phyloP scores from a whole-genome alignment of 2,888 invertebrate genomes.

The Acanthosepion esculentum region DNA sequence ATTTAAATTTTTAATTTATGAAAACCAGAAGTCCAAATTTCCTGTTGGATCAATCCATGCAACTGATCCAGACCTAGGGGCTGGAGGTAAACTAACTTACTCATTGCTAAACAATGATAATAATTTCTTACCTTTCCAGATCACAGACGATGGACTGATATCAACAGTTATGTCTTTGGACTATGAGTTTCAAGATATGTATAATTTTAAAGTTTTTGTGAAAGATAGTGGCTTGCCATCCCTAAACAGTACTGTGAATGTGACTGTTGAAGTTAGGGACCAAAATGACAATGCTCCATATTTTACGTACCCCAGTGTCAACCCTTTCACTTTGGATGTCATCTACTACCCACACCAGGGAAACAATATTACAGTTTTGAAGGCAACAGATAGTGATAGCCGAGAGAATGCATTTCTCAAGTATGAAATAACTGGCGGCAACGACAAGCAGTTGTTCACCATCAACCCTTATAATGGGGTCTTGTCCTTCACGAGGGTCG shows the following conservation, averaged over 20 bases:
- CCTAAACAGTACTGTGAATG: background rate
- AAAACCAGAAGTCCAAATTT: slow-evolving; percentile 17
- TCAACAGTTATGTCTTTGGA: slow-evolving; percentile 33
- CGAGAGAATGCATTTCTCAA: background rate
- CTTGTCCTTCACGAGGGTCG: slow-evolving; percentile 33
- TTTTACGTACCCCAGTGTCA: background rate
- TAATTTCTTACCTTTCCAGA: slow-evolving; percentile 33
- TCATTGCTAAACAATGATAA: background rate
- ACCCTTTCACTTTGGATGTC: background rate
- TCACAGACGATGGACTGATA: background rate
- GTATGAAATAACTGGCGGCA: background rate
- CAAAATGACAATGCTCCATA: background rate
- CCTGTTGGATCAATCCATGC: slow-evolving; percentile 9
- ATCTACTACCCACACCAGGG: slow-evolving; percentile 33
- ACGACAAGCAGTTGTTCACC: slow-evolving; percentile 14
- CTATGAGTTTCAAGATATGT: background rate
- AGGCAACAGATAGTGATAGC: background rate
- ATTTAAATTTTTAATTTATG: background rate
- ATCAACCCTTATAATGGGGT: slow-evolving; percentile 16
- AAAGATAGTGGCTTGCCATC: background rate
- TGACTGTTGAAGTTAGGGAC: background rate
- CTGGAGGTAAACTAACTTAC: slow-evolving; percentile 17
- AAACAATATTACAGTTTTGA: background rate
- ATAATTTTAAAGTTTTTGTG: background rate
- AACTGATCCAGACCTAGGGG: background rate